Evolutionary conservation across 2,888 invertebrate species (phyloP).

Genomic region (Drosophila barbarae): DNA sequence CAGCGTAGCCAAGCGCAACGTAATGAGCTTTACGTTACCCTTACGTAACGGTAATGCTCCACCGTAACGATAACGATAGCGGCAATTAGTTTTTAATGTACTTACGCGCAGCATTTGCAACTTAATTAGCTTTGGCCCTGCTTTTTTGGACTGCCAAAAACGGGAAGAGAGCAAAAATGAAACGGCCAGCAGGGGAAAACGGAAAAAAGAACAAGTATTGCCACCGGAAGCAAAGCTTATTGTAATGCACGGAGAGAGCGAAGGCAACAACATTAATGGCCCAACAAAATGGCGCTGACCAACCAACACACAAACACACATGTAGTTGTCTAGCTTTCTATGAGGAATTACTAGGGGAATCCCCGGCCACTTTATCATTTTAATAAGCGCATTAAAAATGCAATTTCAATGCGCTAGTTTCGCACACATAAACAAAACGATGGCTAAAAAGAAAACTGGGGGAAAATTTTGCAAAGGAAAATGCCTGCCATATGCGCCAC

Average conservation of each 20-base stretch:
- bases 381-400: constrained; percentile 53
- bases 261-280: constrained; percentile 46
- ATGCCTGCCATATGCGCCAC: constrained; percentile 32
- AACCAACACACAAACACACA: constrained; percentile 16
- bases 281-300: constrained; percentile 45
- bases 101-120: constrained; percentile 62
- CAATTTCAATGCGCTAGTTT: constrained; percentile 50
- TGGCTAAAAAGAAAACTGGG: constrained; percentile 5
- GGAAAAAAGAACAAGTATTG: neutral
- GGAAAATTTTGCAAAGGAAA: constrained; percentile 13
- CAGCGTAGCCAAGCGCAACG: constrained; percentile 58
- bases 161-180: constrained; percentile 2
- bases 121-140: constrained; percentile 58
- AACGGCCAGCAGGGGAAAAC: constrained; percentile 10
- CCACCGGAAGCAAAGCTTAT: constrained; percentile 34
- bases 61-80: constrained; percentile 40
- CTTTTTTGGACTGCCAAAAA: constrained; percentile 20
- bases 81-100: constrained; percentile 66
- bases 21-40: constrained; percentile 49
- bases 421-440: constrained; percentile 39
- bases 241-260: constrained; percentile 44
- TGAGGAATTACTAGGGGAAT: constrained; percentile 37
- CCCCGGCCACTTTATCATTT: constrained; percentile 47
- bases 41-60: constrained; percentile 50
- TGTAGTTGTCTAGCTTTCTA: constrained; percentile 21